Base-by-base conservation (phyloP, 2,888 invertebrate genomes). In the Eupithecia centaureata region DNA sequence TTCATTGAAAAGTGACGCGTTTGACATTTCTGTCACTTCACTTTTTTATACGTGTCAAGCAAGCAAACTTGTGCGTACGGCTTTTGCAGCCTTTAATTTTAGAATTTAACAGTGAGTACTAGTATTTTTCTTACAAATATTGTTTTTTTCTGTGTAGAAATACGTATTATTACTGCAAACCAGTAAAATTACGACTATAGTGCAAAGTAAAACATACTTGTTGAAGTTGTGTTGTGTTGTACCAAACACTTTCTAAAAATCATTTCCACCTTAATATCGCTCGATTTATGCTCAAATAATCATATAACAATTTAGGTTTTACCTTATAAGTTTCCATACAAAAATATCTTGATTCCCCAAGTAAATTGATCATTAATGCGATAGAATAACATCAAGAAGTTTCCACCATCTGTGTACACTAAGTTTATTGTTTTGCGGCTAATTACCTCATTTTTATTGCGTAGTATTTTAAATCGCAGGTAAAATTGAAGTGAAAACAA, bases 21-120 rank as follows among this genome's bases (percentile, higher is more conserved):
- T 80, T 84, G 87, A 86, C 86, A 77, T 79, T 77, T 81, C 79
- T 79, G 79, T 80, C 80, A 82, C 77, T 87, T 73, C 89, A 88
- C 90, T 88, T 92, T 92, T 86, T 90, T 89, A 86, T 92, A 93
- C 92, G 92, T 93, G 92, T 93, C 92, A 92, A 87, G 84, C 92
- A 90, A 87, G 84, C 79, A 77, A 85, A 80, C 79, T 88, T 89
- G 89, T 82, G 84, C 90, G 89, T 82, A 87, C 81, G 80, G 91
- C 91, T 91, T 84, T 86, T 76, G 75, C 79, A 82, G 90, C 92
- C 91, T 81, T 82, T 90, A 89, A 88, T 89, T 90, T 91, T 89
- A 91, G 83, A 89, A 89, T 82, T n/a, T 82, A 87, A 87, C 83
- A 88, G 92, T 93, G 82, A 93, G 92, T 93, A 92, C 76, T 74